Evolutionary conservation across 1,140 invertebrate genomes (phyloP).

Genomic region (Mylabris phalerata): DNA sequence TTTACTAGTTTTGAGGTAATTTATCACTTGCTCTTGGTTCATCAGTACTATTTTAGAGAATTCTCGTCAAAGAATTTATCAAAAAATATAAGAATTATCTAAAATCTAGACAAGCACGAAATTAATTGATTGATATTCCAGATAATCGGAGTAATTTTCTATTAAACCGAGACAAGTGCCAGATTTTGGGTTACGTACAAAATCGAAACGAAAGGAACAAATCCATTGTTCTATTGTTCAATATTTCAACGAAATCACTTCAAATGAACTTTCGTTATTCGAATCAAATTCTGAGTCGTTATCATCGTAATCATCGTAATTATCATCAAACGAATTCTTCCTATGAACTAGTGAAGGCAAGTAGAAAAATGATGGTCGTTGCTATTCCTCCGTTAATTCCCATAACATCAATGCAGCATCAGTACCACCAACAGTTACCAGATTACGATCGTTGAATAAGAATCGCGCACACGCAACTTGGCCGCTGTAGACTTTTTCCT

Average conservation of each 20-base stretch:
- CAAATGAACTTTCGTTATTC: constrained; percentile 30
- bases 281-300: constrained; percentile 28
- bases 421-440: constrained; percentile 84
- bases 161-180: no score
- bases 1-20: background rate
- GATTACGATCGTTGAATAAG: constrained; percentile 75
- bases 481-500: constrained; percentile 84
- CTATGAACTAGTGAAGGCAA: constrained; percentile 21
- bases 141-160: no score
- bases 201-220: no score
- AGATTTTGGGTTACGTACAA: no score
- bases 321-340: constrained; percentile 1
- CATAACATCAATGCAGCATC: constrained; percentile 90
- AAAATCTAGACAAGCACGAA: no score
- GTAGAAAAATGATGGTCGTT: constrained; percentile 28
- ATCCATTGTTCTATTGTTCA: no score
- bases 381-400: constrained; percentile 76
- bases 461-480: constrained; percentile 76
- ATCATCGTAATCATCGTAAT: constrained; percentile 18
- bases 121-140: no score
- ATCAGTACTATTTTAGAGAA: no score
- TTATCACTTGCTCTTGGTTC: background rate
- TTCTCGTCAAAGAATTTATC: no score
- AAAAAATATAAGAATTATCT: no score
- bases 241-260: constrained; percentile 14